Base-by-base conservation (phyloP, 1,140 invertebrate species). In the Macrobrachium nipponense region DNA sequence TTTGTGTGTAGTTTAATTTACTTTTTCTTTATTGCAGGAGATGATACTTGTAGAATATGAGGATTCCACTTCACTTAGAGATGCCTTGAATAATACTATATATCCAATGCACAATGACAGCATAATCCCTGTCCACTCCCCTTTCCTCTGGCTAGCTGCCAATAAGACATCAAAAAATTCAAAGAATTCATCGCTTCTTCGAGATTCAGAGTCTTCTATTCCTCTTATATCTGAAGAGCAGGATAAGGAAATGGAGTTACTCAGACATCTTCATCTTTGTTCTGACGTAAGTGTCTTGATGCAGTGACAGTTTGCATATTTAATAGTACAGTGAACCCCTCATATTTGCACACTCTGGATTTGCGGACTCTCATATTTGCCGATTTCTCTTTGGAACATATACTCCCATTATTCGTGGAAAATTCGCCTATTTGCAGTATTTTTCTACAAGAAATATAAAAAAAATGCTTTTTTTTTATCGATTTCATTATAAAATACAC, bases 41-140 rank as follows among this genome's bases (percentile, higher is more conserved):
- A 83, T 83, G 82, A 83, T 83, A 17, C 72, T 83, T 14, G 60
- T 83, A 43, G 82, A 83, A 27, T 83, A 64, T n/a, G 23, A 27
- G 12, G 82, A 83, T 20, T 43, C 36, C 0, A 44, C 72, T 17
- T 64, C 51, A 18, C 23, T 76, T 10, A 11, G 62, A n/a, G 6
- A 64, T 20, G 82, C 82, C 36, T 61, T 83, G 23, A 23, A 51
- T 5, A 23, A 62, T 23, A 15, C 60, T 2, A 43, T n/a, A n/a
- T 58, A 27, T 51, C 12, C 60, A 20, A 36, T 60, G 15, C 23
- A 14, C 0, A 77, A 75, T 23, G 36, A 83, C 27, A 17, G 59
- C 36, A 44, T 70, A 23, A 70, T 76, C n/a, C 82, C 82, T 20
- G 60, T 72, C 23, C 60, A 83, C 36, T 77, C 82, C 14, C 82